Base-by-base conservation (phyloP, 2,113 vertebrate genomes). In the Microcebus griseorufus region DNA sequence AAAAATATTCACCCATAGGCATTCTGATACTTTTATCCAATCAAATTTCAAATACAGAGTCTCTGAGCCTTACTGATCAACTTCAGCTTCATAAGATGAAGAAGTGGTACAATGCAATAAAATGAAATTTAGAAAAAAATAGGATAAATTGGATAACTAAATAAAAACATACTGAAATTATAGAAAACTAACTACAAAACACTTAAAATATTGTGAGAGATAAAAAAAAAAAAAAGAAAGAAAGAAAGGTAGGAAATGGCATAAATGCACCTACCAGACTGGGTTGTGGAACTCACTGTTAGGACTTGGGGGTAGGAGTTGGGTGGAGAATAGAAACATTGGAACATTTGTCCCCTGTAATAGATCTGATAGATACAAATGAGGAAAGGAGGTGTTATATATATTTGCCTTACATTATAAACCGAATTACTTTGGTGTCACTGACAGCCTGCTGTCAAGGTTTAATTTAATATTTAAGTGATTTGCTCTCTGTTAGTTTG, bases 391-490 rank as follows among this genome's bases (percentile, higher is more conserved):
- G 9, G 83, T 12, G 23, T 45, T 72, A 76, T 78, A 23, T 42
- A 32, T 20, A 4, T 42, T 85, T 67, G 37, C 6, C 76, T 58
- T 70, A 5, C 65, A 39, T 34, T 60, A 72, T 73, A 45, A 83
- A 72, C 8, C 17, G 29, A 67, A 75, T 62, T 16, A 53, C 37
- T 79, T 73, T 73, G 20, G 10, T 78, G 8, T 7, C 7, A 60
- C 17, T 83, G 16, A 78, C 6, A 73, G 14, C 9, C n/a, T 45
- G 10, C 14, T 75, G 18, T 64, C 17, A 84, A 88, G 16, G 85
- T 89, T 95, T 88, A 92, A 93, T 55, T 79, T 72, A 23, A 89
- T 72, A 81, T 79, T 55, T 58, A 82, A 82, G 55, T 64, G 76
- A 64, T 72, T 65, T 58, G 8, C 70, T 39, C 14, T 78, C 20